Conservation (phyloP, 1,140 invertebrate genomes). For the Heliconius congener region DNA sequence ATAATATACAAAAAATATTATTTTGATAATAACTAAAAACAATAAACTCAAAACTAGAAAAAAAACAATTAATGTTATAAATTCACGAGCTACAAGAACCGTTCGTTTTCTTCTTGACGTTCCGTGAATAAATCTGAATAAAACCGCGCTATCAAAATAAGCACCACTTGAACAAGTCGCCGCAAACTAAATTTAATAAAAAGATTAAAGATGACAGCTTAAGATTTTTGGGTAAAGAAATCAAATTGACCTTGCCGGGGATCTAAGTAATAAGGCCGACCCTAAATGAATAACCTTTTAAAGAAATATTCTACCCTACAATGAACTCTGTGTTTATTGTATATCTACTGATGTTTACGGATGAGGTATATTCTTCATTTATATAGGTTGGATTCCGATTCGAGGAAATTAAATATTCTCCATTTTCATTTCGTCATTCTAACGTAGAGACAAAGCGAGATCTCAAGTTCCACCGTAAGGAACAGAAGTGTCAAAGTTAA, state of each 20-base stretch:
- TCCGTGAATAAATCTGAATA: conserved; percentile 24
- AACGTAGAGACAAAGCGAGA: too few relatives aligned
- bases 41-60: too few relatives aligned
- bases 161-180: conserved; percentile 26
- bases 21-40: too few relatives aligned
- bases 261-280: conserved; percentile 44
- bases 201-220: conserved; percentile 48
- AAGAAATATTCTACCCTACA: conserved; percentile 22
- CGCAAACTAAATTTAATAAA: conserved; percentile 48
- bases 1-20: too few relatives aligned
- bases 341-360: neutral
- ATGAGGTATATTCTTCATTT: neutral
- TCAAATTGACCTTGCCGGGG: conserved; percentile 45
- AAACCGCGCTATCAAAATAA: conserved; percentile 19
- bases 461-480: too few relatives aligned
- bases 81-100: neutral
- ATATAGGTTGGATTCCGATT: too few relatives aligned
- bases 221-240: conserved; percentile 44
- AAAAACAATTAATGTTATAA: neutral
- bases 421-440: too few relatives aligned
- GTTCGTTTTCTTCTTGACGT: neutral
- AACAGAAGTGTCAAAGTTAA: too few relatives aligned
- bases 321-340: neutral
- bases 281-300: conserved; percentile 50
- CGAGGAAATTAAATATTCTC: too few relatives aligned